A percentile compares a stretch with the other conserved stretches of the same genome.
phyloP scores from a whole-genome alignment of 2,113 vertebrate species.

The Pterocles gutturalis region DNA sequence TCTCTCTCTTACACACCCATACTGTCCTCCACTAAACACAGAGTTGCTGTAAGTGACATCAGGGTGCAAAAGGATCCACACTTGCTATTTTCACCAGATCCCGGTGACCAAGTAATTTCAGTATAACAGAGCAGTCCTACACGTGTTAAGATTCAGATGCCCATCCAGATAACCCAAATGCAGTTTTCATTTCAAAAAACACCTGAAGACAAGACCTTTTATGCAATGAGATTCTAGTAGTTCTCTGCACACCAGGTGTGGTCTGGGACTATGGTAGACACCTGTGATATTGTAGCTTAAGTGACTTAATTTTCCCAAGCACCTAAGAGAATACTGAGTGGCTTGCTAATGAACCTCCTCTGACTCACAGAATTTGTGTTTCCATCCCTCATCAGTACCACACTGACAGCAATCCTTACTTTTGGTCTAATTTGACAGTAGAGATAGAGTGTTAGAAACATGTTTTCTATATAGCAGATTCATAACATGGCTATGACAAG shows the following conservation, averaged over 20 bases:
- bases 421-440: not conserved
- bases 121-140: not conserved
- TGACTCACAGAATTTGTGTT: not conserved
- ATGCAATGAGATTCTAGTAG: not conserved
- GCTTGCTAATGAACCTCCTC: not conserved
- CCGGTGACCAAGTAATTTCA: not conserved
- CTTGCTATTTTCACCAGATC: not conserved
- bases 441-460: not conserved
- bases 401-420: not conserved
- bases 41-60: not conserved
- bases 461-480: not conserved
- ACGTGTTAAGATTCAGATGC: not conserved
- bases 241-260: not conserved
- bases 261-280: not conserved
- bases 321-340: not conserved
- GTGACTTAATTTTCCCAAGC: not conserved
- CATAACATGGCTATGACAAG: not conserved
- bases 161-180: not conserved
- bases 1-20: not conserved
- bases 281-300: not conserved
- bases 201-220: not conserved
- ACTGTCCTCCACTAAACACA: not conserved
- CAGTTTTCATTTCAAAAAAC: not conserved
- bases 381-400: not conserved
- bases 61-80: not conserved